Evolutionary conservation across 1,140 invertebrate genomes (phyloP).

Genomic region (Drosophila arawakana): DNA sequence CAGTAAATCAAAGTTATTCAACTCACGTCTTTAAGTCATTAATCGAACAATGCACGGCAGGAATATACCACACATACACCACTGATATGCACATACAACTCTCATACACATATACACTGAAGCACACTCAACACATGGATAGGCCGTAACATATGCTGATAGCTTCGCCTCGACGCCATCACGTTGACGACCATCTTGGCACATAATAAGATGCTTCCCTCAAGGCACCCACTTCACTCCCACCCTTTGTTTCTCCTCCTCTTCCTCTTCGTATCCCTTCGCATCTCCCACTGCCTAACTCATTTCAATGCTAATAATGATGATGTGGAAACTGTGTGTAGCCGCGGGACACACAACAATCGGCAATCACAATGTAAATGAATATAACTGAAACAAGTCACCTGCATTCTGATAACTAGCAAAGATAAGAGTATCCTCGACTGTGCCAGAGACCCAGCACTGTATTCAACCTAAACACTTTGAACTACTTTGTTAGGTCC

Average conservation of each 20-base stretch:
- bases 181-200: constrained; percentile 77
- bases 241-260: not conserved
- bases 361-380: constrained; percentile 35
- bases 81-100: constrained; percentile 5
- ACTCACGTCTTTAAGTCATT: constrained; percentile 82
- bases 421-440: not conserved
- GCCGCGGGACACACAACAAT: constrained; percentile 37
- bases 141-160: constrained; percentile 73
- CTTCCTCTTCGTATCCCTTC: not conserved
- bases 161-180: constrained; percentile 61
- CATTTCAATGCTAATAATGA: constrained; percentile 37
- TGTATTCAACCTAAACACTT: no score
- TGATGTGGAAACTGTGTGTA: constrained; percentile 49
- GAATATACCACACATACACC: constrained; percentile 45
- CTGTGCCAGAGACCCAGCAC: not conserved
- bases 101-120: constrained; percentile 4
- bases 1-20: constrained; percentile 83
- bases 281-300: not conserved
- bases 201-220: constrained; percentile 62
- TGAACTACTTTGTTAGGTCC: no score
- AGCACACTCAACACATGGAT: not conserved
- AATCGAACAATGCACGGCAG: constrained; percentile 80
- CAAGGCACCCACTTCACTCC: not conserved
- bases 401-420: constrained; percentile 21
- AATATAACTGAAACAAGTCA: constrained; percentile 22